phyloP scores from a whole-genome alignment of 2,888 invertebrate species.

The Lasioglossum malachurum region DNA sequence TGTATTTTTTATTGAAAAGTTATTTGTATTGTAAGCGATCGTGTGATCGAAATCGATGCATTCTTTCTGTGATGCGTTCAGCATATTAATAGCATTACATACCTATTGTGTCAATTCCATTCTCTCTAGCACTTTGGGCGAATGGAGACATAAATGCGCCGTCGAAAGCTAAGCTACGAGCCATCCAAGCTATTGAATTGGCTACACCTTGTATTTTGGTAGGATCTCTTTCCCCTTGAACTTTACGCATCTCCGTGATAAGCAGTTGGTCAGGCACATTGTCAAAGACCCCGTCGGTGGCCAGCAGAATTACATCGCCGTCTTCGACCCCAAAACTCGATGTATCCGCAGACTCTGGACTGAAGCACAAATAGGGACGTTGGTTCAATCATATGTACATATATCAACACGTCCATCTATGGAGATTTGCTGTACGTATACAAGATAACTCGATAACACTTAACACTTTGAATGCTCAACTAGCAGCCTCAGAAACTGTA shows the following conservation, averaged over 20 bases:
- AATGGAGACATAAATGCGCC: slow-evolving; percentile 98
- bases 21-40: slow-evolving; percentile 11
- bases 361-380: slow-evolving; percentile 80
- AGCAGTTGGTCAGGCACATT: slow-evolving; percentile 97
- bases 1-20: slow-evolving; percentile 53
- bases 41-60: neutral
- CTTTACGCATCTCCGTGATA: slow-evolving; percentile 92
- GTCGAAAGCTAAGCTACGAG: slow-evolving; percentile 96
- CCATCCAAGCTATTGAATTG: slow-evolving; percentile 98
- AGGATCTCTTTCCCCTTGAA: slow-evolving; percentile 90
- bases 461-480: neutral
- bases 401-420: neutral
- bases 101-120: slow-evolving; percentile 97
- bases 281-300: slow-evolving; percentile 99
- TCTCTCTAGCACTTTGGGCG: slow-evolving; percentile 95
- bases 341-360: slow-evolving; percentile 96
- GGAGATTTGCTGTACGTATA: neutral
- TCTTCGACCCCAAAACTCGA: slow-evolving; percentile 95
- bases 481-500: neutral
- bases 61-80: neutral
- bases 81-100: slow-evolving; percentile 74
- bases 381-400: neutral
- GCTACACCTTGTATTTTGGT: slow-evolving; percentile 94
- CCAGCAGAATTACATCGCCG: slow-evolving; percentile 97
- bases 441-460: too few species aligned